Evolutionary conservation across 2,797 vertebrate species (phyloP), one percentile per base, ranked within the genome.

Genomic region (Falco berigora): DNA sequence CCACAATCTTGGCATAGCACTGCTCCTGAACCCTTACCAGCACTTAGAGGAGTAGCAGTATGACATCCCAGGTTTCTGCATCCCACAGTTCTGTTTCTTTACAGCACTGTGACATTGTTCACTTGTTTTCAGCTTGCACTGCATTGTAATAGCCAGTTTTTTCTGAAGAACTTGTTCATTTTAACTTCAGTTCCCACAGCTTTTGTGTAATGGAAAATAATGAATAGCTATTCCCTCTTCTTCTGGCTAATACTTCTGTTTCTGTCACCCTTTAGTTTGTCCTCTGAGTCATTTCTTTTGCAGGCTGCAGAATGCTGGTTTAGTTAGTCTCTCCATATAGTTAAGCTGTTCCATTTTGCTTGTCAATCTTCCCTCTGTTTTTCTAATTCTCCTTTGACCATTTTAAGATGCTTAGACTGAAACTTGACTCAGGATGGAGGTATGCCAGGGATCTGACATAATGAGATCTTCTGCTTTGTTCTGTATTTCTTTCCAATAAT

Each of bases 141-240:
- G 30, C 69, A 71, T 80, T 90, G 50, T 91, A 69, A 82, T 72
- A 63, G 59, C 55, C 42, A 28, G 10, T 75, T 42, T 75, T 73
- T 53, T 8, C 47, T 77, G 63, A 80, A 97, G 64, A 91, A 80
- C 68, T 86, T 74, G 64, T 40, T 94, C 91, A 42, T 94, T 96
- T 94, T 93, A 73, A 82, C 91, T 92, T 84, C 80, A 92, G 66
- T 96, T 94, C 62, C 52, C 38, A 27, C 50, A 82, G 86, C 88
- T 92, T 95, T 91, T 96, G 69, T 94, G 77, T 71, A 66, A 5
- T 66, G 58, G 84, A 62, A 91, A 90, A 91, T 88, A 95, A 92
- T 88, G 93, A 94, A 83, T 32, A 97, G 79, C 87, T 92, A 7
- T 79, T 97, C 72, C 52, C 56, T 83, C 28, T 94, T 96, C 88